These are phyloP conservation scores for Heteromormyrus szaboi DNA, from an alignment of 2,797 vertebrate genomes.

Conservation along the genomic window DNA sequence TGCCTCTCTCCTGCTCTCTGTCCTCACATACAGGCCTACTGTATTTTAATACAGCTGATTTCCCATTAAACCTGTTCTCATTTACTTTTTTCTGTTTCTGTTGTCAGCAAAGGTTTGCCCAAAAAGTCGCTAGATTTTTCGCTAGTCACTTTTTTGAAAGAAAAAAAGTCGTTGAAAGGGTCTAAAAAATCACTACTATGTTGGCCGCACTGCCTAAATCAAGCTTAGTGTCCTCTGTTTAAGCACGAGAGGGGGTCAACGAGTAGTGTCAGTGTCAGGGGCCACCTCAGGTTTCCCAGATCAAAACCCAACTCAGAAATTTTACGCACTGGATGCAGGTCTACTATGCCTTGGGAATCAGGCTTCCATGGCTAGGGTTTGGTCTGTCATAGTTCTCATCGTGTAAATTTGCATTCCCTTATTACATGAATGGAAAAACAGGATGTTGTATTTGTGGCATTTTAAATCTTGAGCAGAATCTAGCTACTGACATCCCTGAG, in stretches of 20 bases:
- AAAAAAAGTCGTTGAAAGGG: neutral
- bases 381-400: neutral
- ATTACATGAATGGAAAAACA: neutral
- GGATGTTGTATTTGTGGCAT: neutral
- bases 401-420: neutral
- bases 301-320: neutral
- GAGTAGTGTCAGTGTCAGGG: neutral
- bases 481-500: neutral
- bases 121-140: neutral
- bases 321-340: neutral
- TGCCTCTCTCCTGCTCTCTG: neutral
- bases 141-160: neutral
- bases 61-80: neutral
- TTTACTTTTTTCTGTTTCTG: neutral
- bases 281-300: neutral
- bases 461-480: neutral
- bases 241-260: neutral
- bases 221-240: neutral
- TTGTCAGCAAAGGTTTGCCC: neutral
- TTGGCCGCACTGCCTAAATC: neutral
- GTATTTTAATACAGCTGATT: neutral
- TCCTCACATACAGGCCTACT: neutral
- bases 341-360: neutral
- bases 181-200: neutral
- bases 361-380: neutral